Evolutionary conservation across 2,797 vertebrate genomes (phyloP).

Genomic region (Acanthis flammea): DNA sequence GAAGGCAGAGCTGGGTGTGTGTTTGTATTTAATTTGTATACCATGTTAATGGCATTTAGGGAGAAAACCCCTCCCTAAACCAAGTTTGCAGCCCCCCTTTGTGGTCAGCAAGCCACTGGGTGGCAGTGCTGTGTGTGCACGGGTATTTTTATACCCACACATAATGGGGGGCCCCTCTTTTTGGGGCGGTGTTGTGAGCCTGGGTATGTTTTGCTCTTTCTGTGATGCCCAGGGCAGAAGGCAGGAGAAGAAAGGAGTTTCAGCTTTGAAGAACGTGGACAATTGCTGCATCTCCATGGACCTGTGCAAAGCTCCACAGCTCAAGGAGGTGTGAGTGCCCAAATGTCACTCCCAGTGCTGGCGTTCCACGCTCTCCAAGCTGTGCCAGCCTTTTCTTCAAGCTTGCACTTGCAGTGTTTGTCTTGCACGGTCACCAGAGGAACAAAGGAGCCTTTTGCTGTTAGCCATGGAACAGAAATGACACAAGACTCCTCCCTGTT

Average conservation of each 20-base stretch:
- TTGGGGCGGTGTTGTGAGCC: no score
- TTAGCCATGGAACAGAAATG: neutral
- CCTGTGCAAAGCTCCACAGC: fast-evolving
- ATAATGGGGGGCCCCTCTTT: fast-evolving
- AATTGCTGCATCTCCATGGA: neutral
- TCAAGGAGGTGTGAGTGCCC: neutral
- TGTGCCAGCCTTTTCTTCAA: neutral
- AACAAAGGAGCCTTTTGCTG: neutral
- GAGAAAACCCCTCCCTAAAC: neutral
- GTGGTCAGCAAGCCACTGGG: conserved; percentile 42
- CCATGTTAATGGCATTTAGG: neutral
- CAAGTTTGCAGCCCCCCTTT: neutral
- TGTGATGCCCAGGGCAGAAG: neutral
- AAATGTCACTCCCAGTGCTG: neutral
- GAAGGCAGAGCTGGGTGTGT: neutral
- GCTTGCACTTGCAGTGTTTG: neutral
- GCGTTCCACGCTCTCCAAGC: neutral
- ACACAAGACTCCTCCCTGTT: neutral
- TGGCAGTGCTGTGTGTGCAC: conserved; percentile 46
- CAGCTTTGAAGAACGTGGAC: fast-evolving
- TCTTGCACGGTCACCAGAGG: neutral
- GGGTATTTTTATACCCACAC: fast-evolving
- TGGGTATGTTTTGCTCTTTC: neutral
- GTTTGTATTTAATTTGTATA: neutral
- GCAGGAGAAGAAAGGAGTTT: neutral